Evolutionary conservation across 1,140 invertebrate genomes (phyloP), one percentile per base, ranked within the genome.

Genomic region (Lucilia cuprina): DNA sequence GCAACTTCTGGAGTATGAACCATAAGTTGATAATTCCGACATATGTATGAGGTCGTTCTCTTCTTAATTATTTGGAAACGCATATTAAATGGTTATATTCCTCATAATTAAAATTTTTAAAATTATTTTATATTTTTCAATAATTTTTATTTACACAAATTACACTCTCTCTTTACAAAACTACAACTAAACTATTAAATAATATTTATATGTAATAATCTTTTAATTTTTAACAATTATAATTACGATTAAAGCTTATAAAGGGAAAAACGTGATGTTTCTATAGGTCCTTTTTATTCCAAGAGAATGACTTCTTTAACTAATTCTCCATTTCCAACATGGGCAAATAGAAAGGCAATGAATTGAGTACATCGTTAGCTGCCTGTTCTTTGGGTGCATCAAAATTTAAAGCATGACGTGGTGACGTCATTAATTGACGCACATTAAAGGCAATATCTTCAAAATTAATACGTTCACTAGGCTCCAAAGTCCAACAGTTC

Each of bases 401-500:
- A 50, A 88, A 91, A 83, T 86, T 87, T 7, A 91, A 84, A n/a
- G 88, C 88, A 86, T 91, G 89, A 1, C 87, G 84, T 7, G 90
- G 86, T 78, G 90, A 91, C 19, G 90, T 91, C 88, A 91, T 90
- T 65, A 91, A 83, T 83, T 91, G 90, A 50, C 90, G 88, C 17
- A 91, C 87, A 84, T 87, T 89, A 84, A 91, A 90, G 14, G 91
- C 89, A 74, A 95, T 92, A 87, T 94, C 93, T 55, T 92, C 89
- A 87, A 95, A 95, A 25, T 92, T 92, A 13, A 96, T 96, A 86
- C 96, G 92, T 87, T 97, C 96, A 86, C 96, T 95, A 8, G 94
- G 93, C 89, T 97, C 95, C n/a, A 94, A 88, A 87, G 96, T 95
- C 96, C 96, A 98, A 87, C 96, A 97, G 85, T 96, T 95, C 7